Evolutionary conservation across 2,888 invertebrate genomes (phyloP), one percentile per base, ranked within the genome.

Genomic region (Periphyllus acericola): DNA sequence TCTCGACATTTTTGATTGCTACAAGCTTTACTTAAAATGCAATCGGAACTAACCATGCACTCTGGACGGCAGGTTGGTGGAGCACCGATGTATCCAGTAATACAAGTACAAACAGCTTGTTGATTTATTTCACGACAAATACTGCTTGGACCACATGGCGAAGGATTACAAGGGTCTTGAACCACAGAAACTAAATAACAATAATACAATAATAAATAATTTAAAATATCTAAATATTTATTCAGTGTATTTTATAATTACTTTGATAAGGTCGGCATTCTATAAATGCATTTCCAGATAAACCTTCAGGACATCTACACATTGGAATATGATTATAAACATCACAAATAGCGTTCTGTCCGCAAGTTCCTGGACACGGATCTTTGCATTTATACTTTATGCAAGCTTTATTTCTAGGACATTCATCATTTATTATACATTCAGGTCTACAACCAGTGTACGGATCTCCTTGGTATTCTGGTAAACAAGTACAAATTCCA

Each of bases 311-410:
- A 91, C 96, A 96, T 91, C 93, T 93, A 90, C 96, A 96, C 90
- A 94, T 94, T n/a, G 96, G 95, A 91, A 95, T 94, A 90, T 96
- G 96, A 91, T 95, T 95, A 60, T 95, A 93, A 8, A 95, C 95
- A 90, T 94, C 93, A 91, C 96, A 96, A 89, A 94, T 91, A 1
- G 96, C 96, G 90, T 94, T 94, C 89, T 92, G 92, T 29, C 96
- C 96, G 91, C 96, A 96, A n/a, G 94, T 94, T 90, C 94, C 95
- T 19, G 93, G 93, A 90, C 96, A 96, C 71, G 95, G 95, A 92
- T 95, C 93, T 32, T 93, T 91, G 90, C 95, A 95, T 91, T 94
- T 94, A 90, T 94, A 94, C 90, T 93, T 93, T 32, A 95, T 93
- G 91, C 96, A 96, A 81, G 96, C 94, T 91, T 93, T 94, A 91